phyloP scores from a whole-genome alignment of 2,113 vertebrate genomes.

The Erpornis zantholeuca region DNA sequence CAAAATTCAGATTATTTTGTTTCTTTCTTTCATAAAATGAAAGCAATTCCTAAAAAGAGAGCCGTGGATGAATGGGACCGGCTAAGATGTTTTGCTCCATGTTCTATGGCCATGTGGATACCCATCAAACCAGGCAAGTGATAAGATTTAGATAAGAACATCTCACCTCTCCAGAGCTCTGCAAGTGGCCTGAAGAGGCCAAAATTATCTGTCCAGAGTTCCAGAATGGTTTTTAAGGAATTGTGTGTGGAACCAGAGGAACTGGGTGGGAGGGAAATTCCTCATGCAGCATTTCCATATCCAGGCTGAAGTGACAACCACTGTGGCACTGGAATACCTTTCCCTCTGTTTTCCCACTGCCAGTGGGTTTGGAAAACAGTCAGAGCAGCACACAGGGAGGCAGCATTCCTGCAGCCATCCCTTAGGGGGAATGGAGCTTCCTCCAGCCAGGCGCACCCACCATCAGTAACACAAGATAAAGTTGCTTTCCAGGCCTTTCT shows the following conservation, averaged over 20 bases:
- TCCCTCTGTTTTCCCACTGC: not conserved
- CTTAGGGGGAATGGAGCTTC: not conserved
- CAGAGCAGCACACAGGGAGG: not conserved
- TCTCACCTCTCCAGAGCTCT: not conserved
- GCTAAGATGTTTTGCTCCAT: not conserved
- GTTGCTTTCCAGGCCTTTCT: not conserved
- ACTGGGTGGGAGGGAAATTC: not conserved
- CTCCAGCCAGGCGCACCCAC: not conserved
- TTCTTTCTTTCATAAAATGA: not conserved
- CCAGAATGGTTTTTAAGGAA: not conserved
- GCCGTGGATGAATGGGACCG: not conserved
- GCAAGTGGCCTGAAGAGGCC: not conserved
- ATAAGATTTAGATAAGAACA: not conserved
- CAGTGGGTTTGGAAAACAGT: not conserved
- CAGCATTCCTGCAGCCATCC: not conserved
- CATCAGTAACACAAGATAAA: not conserved
- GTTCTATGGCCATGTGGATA: rapidly evolving
- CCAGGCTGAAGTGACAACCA: not conserved
- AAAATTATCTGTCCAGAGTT: not conserved
- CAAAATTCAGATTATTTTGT: not conserved
- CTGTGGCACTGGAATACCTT: not conserved
- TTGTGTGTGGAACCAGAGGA: not conserved
- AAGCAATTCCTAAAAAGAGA: not conserved
- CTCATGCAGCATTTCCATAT: not conserved
- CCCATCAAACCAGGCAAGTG: not conserved